Evolutionary conservation across 1,140 invertebrate genomes (phyloP), one percentile per base, ranked within the genome.

Genomic region (Drosophila aff.): DNA sequence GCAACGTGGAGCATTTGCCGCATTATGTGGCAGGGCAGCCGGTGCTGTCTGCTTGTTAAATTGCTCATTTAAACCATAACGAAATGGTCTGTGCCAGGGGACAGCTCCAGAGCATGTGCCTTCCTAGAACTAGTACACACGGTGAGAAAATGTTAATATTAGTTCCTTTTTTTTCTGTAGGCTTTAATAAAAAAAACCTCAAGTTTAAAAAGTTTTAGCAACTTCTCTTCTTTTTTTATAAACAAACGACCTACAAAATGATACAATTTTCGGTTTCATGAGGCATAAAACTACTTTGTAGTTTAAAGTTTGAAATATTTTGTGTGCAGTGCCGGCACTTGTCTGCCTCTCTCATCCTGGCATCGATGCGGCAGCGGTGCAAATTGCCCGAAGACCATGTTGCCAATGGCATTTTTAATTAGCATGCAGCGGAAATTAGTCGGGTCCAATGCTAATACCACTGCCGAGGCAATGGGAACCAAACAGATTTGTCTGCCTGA

Each of bases 51-150:
- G 77, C 84, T 87, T 87, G 84, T 87, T 87, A 87, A 87, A 87
- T 87, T 87, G 84, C 84, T 87, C 84, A 87, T 87, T 87, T 87
- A 87, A 87, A 87, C 77, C 84, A 87, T 87, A 87, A 87, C 84
- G 84, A 87, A 87, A 87, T 75, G 81, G 71, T 44, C 78, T 78
- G 50, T 65, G 59, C 60, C 57, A 65, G 59, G 55, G 82, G 76
- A 61, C 73, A 53, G 61, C 60, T 58, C 64, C 58, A 71, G 68
- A 83, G 84, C 84, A 89, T 83, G 77, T 78, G 84, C 84, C 84
- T 87, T 89, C 84, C 84, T 76, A 87, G 84, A 87, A 87, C 55
- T 67, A 38, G 59, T 13, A n/a, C 46, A 55, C 67, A 71, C 49
- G 16, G 47, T 16, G 18, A 46, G 52, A 68, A 55, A 71, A 21